phyloP scores from a whole-genome alignment of 2,888 invertebrate genomes.

The Xanthia icteritia region DNA sequence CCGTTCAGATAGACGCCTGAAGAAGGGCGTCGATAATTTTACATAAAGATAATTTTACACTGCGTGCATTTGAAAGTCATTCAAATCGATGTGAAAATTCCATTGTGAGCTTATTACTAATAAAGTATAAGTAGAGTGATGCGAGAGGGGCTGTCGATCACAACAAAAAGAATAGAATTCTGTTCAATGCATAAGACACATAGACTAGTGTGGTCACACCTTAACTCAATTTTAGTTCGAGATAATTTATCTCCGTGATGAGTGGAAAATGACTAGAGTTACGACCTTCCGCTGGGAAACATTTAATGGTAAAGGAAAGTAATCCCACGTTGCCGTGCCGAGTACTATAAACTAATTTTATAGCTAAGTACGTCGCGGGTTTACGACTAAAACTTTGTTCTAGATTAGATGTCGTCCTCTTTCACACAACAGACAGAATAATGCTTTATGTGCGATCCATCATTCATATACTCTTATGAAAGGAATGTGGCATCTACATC shows the following conservation, averaged over 20 bases:
- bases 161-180: neutral
- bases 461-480: constrained; percentile 47
- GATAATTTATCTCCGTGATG: constrained; percentile 57
- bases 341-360: constrained; percentile 65
- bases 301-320: constrained; percentile 55
- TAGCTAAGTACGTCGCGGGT: constrained; percentile 56
- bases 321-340: constrained; percentile 46
- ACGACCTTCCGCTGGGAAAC: constrained; percentile 58
- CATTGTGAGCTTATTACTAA: neutral
- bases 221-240: constrained; percentile 44
- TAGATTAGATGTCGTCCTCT: constrained; percentile 31
- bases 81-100: neutral
- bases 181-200: neutral
- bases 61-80: neutral
- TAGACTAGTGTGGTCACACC: neutral
- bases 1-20: constrained; percentile 13
- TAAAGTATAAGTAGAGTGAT: too few relatives aligned
- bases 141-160: neutral
- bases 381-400: constrained; percentile 59
- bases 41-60: neutral
- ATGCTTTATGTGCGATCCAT: constrained; percentile 36
- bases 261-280: constrained; percentile 51
- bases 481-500: constrained; percentile 48
- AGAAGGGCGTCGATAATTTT: neutral
- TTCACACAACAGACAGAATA: constrained; percentile 19